Conservation (phyloP, 2,113 vertebrate genomes). For the Ictidomys tridecemlineatus region DNA sequence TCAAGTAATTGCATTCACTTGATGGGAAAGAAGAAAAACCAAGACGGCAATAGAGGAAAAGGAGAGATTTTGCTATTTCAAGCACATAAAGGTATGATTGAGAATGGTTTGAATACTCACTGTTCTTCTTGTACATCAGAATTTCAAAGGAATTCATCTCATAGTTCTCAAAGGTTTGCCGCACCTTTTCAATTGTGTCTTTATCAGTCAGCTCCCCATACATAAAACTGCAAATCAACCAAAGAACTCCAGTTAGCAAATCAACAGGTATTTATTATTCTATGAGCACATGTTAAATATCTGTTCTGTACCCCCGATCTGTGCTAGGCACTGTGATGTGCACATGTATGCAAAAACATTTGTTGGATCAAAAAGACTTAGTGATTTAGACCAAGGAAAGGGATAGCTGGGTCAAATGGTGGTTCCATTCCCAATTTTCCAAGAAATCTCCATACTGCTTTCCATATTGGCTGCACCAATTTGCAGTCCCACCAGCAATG, state of each 20-base stretch:
- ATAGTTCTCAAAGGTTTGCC: slow-evolving; percentile 96
- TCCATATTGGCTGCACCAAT: no score
- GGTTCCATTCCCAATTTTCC: no score
- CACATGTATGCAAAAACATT: not conserved
- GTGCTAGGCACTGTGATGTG: not conserved
- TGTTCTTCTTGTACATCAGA: slow-evolving; percentile 99
- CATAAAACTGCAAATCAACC: slow-evolving; percentile 94
- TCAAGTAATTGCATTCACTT: not conserved
- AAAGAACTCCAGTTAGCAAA: slow-evolving; percentile 70
- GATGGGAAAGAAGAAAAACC: not conserved
- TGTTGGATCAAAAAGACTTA: not conserved
- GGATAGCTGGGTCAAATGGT: no score
- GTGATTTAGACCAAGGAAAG: not conserved
- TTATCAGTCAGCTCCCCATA: slow-evolving; percentile 97
- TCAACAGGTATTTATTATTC: not conserved
- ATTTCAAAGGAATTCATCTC: slow-evolving; percentile 98
- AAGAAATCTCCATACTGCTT: no score
- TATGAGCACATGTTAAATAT: not conserved
- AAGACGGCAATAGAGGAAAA: not conserved
- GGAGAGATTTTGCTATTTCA: not conserved
- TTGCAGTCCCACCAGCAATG: no score
- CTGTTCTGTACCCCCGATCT: not conserved
- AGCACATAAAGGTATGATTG: not conserved
- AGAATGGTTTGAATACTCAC: slow-evolving; percentile 89
- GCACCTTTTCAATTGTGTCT: slow-evolving; percentile 94